These are phyloP conservation scores for Rousettus madagascariensis DNA, from an alignment of 2,797 vertebrate genomes.

Conservation along the genomic window DNA sequence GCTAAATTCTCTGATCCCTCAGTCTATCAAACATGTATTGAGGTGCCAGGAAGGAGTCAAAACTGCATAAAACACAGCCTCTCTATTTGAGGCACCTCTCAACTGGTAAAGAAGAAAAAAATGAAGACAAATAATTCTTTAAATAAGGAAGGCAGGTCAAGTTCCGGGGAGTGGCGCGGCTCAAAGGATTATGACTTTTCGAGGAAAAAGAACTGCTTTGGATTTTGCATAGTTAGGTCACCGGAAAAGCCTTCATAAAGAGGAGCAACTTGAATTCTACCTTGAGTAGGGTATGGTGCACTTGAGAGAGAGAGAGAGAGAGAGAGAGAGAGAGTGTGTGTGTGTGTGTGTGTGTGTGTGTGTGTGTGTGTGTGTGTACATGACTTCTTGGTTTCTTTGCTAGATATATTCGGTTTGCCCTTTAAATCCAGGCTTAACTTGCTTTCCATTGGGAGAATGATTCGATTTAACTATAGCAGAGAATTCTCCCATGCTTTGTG, in stretches of 20 bases:
- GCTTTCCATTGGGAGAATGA: not conserved
- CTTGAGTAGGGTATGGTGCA: not conserved
- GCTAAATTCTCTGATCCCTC: not conserved
- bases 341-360: not conserved
- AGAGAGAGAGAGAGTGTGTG: too few species aligned
- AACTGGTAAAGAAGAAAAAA: not conserved
- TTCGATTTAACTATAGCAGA: not conserved
- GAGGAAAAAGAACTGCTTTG: not conserved
- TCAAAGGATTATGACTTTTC: not conserved
- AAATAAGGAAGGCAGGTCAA: not conserved
- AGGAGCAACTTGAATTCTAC: not conserved
- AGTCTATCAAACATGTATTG: not conserved
- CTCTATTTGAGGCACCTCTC: not conserved
- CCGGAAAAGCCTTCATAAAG: not conserved
- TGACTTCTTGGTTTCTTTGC: not conserved
- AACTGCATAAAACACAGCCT: not conserved
- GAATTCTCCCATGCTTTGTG: not conserved
- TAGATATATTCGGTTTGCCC: not conserved
- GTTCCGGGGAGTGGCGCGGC: not conserved
- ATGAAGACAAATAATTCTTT: not conserved
- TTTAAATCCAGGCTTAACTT: not conserved
- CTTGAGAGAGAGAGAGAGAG: too few species aligned
- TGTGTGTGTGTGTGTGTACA: not conserved
- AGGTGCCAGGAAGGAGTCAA: not conserved
- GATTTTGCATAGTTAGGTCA: not conserved